Percentiles rank a stretch among this genome's conserved stretches.
Evolutionary conservation across 2,797 vertebrate genomes (phyloP).

Genomic region (Avahi laniger): DNA sequence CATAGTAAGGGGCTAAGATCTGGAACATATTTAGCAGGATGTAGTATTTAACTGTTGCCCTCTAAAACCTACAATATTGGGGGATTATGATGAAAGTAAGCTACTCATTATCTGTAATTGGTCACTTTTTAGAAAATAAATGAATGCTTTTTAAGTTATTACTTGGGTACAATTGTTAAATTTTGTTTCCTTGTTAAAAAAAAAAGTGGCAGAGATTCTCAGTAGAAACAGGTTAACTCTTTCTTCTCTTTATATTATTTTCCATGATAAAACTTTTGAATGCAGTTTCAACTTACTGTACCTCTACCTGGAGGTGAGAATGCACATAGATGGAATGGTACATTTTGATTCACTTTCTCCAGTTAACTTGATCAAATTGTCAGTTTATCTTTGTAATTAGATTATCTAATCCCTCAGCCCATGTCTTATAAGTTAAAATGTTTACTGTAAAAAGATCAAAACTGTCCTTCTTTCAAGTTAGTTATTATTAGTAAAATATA

Average conservation of each 20-base stretch:
- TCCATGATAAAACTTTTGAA: neutral
- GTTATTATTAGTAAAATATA: neutral
- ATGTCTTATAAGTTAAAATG: neutral
- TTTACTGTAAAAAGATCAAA: neutral
- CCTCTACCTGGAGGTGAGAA: neutral
- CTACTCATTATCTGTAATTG: constrained; percentile 78
- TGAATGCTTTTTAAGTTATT: constrained; percentile 46
- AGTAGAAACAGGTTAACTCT: constrained; percentile 45
- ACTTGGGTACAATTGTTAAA: constrained; percentile 55
- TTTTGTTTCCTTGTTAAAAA: neutral
- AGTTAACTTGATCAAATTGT: neutral
- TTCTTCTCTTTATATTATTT: constrained; percentile 9
- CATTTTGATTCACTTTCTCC: neutral
- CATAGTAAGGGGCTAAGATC: constrained; percentile 69
- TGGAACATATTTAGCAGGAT: constrained; percentile 67
- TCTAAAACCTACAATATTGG: constrained; percentile 70
- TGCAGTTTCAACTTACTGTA: neutral
- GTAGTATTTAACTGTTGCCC: constrained; percentile 31
- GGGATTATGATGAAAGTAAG: constrained; percentile 76
- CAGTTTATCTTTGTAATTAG: neutral
- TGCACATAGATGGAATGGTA: neutral
- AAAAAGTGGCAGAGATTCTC: neutral
- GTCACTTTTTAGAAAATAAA: constrained; percentile 71
- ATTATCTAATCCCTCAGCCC: neutral
- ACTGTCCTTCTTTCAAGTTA: neutral